Percentiles rank a stretch among this genome's conserved stretches.
These are phyloP conservation scores for Clarias pachynema DNA, from an alignment of 2,797 vertebrate species.

Conservation along the genomic window DNA sequence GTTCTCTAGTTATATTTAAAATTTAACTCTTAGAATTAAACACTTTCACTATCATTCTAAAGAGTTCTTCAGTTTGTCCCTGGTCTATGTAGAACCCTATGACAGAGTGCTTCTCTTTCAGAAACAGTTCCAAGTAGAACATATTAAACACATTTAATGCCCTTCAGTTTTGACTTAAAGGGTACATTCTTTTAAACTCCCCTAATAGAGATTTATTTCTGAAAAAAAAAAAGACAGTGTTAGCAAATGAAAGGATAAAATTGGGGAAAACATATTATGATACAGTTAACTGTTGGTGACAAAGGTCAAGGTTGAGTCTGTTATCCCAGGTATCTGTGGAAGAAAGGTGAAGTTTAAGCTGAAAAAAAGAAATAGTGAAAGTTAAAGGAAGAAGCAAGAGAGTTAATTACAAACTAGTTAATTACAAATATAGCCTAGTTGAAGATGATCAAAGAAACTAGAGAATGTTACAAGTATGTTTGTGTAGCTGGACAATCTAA, in stretches of 20 bases:
- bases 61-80: neutral
- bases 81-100: neutral
- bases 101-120: neutral
- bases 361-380: conserved; percentile 13
- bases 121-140: conserved; percentile 1
- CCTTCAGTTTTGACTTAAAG: neutral
- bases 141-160: neutral
- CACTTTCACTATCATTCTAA: neutral
- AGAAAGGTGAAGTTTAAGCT: neutral
- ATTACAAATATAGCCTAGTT: neutral
- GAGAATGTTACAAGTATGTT: neutral
- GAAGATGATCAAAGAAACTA: neutral
- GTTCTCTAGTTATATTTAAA: neutral
- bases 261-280: neutral
- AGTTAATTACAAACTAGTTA: neutral
- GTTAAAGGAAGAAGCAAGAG: conserved; percentile 2
- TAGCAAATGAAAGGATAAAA: neutral
- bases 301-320: neutral
- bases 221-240: neutral
- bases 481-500: neutral
- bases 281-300: neutral
- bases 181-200: neutral
- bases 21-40: neutral
- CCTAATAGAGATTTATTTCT: neutral
- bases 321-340: conserved; percentile 14